Base-by-base conservation (phyloP, 2,888 invertebrate species). In the Saturnia japonica region DNA sequence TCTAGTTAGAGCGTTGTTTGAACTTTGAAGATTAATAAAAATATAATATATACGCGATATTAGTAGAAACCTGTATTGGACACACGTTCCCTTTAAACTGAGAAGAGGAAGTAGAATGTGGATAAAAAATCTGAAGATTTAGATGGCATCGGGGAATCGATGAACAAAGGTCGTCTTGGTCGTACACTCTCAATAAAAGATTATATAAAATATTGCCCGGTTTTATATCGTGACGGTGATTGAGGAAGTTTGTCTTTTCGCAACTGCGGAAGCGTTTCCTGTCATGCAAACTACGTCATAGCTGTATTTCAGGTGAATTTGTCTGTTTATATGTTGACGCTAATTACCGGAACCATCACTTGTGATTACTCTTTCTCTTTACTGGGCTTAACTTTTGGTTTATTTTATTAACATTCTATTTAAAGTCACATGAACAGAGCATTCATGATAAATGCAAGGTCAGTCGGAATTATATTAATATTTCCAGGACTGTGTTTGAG, bases 291-390 rank as follows among this genome's bases (percentile, higher is more conserved):
- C 40, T n/a, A 40, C 64, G 64, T 64, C 64, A 40, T 40, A n/a
- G 64, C n/a, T 40, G 40, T 64, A 64, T 64, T 64, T 64, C 62
- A 64, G n/a, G 64, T 64, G 34, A 64, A 64, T 64, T 64, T 40
- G 40, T 12, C 40, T 8, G 64, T 64, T 64, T 64, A 19, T 40
- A 64, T 40, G 64, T 64, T n/a, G 64, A 64, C 64, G 19, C 64
- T 64, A 40, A 64, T 64, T 6, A n/a, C 40, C 64, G 64, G 64
- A 64, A 40, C 64, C 16, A 64, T 64, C 64, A n/a, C 14, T 64
- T 64, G 40, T 64, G 19, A 64, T 64, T 64, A 64, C 40, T 64
- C 16, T 64, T n/a, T 64, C 64, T 25, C n/a, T 40, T n/a, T 40
- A 64, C 40, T 34, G 19, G 40, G 54, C 1, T 40, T 64, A 2